These are phyloP conservation scores for Cryptus viduatorius DNA, from an alignment of 2,888 invertebrate genomes.

Conservation along the genomic window DNA sequence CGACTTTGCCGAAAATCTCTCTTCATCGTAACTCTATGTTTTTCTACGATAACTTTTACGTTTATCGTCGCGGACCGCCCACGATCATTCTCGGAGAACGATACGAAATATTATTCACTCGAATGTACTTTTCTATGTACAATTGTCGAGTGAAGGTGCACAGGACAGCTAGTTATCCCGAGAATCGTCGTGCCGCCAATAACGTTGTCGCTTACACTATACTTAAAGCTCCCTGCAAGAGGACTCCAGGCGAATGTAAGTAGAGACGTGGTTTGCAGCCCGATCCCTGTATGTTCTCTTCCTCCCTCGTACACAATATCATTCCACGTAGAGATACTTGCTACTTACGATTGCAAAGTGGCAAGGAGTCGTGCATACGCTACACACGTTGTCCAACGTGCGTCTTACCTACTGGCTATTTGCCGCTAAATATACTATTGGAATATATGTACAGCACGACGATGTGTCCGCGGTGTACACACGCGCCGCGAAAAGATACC, in stretches of 20 bases:
- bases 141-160: conserved; percentile 29
- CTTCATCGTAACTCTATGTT: background rate
- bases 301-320: conserved; percentile 54
- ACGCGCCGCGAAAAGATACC: conserved; percentile 39
- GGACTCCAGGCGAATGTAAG: conserved; percentile 42
- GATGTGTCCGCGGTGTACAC: conserved; percentile 49
- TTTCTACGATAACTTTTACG: background rate
- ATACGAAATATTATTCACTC: conserved; percentile 2
- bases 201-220: conserved; percentile 42
- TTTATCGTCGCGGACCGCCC: background rate
- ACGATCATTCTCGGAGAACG: background rate
- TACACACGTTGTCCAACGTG: conserved; percentile 47
- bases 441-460: conserved; percentile 43
- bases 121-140: conserved; percentile 21
- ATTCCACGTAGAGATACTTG: conserved; percentile 61
- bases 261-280: conserved; percentile 31
- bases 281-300: conserved; percentile 38
- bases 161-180: conserved; percentile 43
- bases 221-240: conserved; percentile 44
- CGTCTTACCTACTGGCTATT: conserved; percentile 54
- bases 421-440: conserved; percentile 56
- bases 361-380: conserved; percentile 56
- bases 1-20: conserved; percentile 44
- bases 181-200: conserved; percentile 54
- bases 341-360: conserved; percentile 65